Base-by-base conservation (phyloP, 2,888 invertebrate species). In the Tachina grossa region DNA sequence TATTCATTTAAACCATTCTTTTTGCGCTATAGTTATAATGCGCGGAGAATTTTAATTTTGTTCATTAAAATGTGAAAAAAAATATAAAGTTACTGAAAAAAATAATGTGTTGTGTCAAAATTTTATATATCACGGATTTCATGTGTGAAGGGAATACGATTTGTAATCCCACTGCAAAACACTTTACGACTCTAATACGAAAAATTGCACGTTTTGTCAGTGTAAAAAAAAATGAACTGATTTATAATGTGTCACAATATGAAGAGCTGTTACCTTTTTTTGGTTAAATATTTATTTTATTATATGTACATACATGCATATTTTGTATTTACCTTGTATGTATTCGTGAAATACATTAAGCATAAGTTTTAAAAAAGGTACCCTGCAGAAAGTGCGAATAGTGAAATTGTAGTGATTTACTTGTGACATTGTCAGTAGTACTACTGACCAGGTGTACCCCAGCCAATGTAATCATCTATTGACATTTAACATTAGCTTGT, bases 181-280 rank as follows among this genome's bases (percentile, higher is more conserved):
- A 49, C 19, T n/a, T 11, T 1, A 49, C 19, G 22, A 14, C 22
- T 16, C 9, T n/a, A 13, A 51, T 53, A 74, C 47, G 6, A 47
- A 47, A 82, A 75, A 79, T 79, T 76, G 82, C 85, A 85, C 83
- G 82, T 79, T 85, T 79, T 51, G 55, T 19, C 61, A 57, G 16
- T 4, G 49, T 45, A 53, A 74, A 79, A 68, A 63, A 68, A 49
- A 81, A 49, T 77, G 59, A 80, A 76, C 83, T 85, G 85, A 85
- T 83, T 85, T 85, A 85, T 80, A 83, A 83, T 76, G 79, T 79
- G 82, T 83, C 79, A 77, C 82, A 83, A 78, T 86, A 81, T 84
- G 81, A 86, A 81, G 83, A 80, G 83, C 69, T 78, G 65, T 66
- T 84, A 51, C 16, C 66, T 72, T 22, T 53, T 71, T 78, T 51